Conservation (phyloP, 2,113 vertebrate species). For the Osmerus mordax region DNA sequence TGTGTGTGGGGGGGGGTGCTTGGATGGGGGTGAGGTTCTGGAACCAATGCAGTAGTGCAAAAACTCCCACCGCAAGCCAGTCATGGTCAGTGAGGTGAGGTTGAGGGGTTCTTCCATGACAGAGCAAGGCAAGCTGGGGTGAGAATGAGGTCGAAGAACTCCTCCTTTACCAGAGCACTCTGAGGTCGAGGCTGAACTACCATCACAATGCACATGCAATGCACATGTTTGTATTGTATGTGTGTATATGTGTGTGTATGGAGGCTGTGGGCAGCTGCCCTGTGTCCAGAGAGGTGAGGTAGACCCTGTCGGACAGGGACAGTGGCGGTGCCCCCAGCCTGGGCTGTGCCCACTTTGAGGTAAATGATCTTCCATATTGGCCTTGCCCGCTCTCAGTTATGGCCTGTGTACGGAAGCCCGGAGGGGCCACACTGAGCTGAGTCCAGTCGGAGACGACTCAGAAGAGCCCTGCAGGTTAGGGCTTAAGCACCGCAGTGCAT, state of each 20-base stretch:
- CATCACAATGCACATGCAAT: constrained; percentile 34
- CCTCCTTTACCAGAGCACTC: constrained; percentile 13
- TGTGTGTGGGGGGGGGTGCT: background rate
- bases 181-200: background rate
- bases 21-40: background rate
- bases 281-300: constrained; percentile 79
- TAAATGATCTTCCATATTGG: constrained; percentile 71
- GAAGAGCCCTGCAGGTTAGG: constrained; percentile 58
- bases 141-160: background rate
- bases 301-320: constrained; percentile 73
- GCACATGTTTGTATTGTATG: constrained; percentile 41
- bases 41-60: constrained; percentile 58
- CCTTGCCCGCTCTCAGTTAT: constrained; percentile 63
- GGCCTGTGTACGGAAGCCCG: constrained; percentile 64
- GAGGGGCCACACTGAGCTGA: constrained; percentile 64
- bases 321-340: constrained; percentile 65
- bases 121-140: constrained; percentile 6
- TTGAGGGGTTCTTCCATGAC: constrained; percentile 41
- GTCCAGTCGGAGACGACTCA: constrained; percentile 53
- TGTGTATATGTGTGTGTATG: constrained; percentile 36
- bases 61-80: constrained; percentile 49
- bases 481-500: constrained; percentile 57
- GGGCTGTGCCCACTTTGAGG: constrained; percentile 73
- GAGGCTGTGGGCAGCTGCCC: constrained; percentile 71
- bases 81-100: background rate